Base-by-base conservation (phyloP, 2,797 vertebrate species). In the Scyliorhinus canicula region DNA sequence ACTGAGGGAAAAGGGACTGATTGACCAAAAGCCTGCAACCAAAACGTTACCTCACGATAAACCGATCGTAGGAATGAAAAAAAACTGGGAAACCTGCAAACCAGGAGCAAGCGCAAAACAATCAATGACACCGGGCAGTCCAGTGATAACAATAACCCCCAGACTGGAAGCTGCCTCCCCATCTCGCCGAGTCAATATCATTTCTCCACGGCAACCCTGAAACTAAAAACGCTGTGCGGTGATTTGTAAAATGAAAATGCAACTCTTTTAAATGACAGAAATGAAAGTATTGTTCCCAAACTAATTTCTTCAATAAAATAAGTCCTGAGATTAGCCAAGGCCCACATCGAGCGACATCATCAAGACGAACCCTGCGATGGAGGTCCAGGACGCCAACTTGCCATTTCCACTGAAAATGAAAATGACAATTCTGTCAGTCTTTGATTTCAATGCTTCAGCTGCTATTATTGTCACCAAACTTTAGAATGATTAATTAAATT, bases 291-390 rank as follows among this genome's bases (percentile, higher is more conserved):
- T 91, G 88, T 91, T 91, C 57, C 88, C 57, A 44, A 91, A 91
- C 57, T 26, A 65, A 91, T 91, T 63, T 65, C 88, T 91, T 91
- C 88, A 91, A 19, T 21, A 19, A 52, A 71, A 31, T 9, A 11
- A 31, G 71, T 91, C 65, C 44, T 93, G 65, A 74, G 67, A 5
- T 98, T 98, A 99, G 85, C 98, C 98, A 44, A 99, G 98, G n/a
- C 99, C 99, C 0, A 99, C 99, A 0, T 99, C 99, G 95, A 99
- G 96, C 40, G 98, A 99, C 99, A 99, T 99, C 99, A 99, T 99
- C 96, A 99, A 98, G 84, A 99, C 97, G 1, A 99, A 99, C 12
- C 99, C 99, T 93, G 99, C 93, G 84, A 99, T 98, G 57, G 98
- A 98, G 19, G 98, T 98, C 98, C 98, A 99, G 95, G 99, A 99